Percentiles rank a stretch among this genome's conserved stretches.
phyloP scores from a whole-genome alignment of 2,888 invertebrate species.

The Adelognathus sp. region DNA sequence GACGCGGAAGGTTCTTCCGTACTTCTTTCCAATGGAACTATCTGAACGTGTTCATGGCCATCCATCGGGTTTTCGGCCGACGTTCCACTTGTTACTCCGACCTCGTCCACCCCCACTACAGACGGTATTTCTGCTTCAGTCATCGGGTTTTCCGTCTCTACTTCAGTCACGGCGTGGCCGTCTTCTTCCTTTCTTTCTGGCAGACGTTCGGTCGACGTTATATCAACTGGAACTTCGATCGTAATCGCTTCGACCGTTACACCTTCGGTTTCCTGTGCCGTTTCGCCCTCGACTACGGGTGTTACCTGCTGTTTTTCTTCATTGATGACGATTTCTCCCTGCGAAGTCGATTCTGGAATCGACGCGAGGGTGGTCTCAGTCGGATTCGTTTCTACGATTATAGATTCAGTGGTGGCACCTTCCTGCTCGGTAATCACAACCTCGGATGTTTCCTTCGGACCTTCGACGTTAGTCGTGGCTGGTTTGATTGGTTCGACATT shows the following conservation, averaged over 20 bases:
- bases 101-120: neutral
- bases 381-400: neutral
- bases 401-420: neutral
- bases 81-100: neutral
- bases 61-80: neutral
- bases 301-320: slow-evolving; percentile 11
- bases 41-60: slow-evolving; percentile 44
- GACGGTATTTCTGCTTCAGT: neutral
- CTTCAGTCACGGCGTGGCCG: slow-evolving; percentile 65
- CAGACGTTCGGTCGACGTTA: slow-evolving; percentile 68
- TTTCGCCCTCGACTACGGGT: slow-evolving; percentile 41
- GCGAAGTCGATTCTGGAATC: neutral
- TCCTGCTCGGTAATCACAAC: slow-evolving; percentile 16
- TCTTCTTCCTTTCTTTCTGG: slow-evolving; percentile 75
- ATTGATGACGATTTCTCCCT: neutral
- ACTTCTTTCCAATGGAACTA: slow-evolving; percentile 37
- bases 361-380: neutral
- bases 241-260: slow-evolving; percentile 56
- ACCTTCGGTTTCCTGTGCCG: slow-evolving; percentile 20
- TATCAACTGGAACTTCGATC: slow-evolving; percentile 69
- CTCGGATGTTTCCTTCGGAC: slow-evolving; percentile 37
- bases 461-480: slow-evolving; percentile 40
- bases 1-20: slow-evolving; percentile 33
- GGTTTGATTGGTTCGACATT: slow-evolving; percentile 32
- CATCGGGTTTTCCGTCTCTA: slow-evolving; percentile 41